Base-by-base conservation (phyloP, 2,888 invertebrate species). In the Lycophotia porphyrea region DNA sequence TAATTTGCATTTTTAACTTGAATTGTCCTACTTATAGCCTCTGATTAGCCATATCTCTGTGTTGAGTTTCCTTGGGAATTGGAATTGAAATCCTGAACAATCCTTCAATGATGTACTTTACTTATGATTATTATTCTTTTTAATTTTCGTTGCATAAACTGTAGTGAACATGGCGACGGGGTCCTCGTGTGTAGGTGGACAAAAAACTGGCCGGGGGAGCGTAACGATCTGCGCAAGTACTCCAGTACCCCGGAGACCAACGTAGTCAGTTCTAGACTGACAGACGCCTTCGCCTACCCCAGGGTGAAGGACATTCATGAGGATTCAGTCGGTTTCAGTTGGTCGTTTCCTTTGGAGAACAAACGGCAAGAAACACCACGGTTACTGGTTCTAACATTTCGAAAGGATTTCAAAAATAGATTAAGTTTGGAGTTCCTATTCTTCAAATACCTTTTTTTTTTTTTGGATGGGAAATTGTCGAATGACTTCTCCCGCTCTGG, bases 1-100 rank as follows among this genome's bases (percentile, higher is more conserved):
- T n/a, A 13, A 52, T 52, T 71, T 71, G 11, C 55, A 71, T 44
- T 18, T 52, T 55, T 55, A 21, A 31, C 15, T 24, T 70, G 18
- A 15, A 24, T 5, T 42, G 9, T 42, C n/a, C 52, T 13, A 72
- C 11, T 42, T 42, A 39, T 0, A 52, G n/a, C 15, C 11, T 34
- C 31, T 36, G 8, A 24, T n/a, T 60, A 9, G 18, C 3, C n/a
- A 15, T 15, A 4, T 8, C 8, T 18, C 5, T 11, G 2, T 11
- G 5, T 52, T 21, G 18, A 18, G 3, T 52, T 52, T 49, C 21
- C 0, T 31, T 21, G 1, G 8, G 18, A 18, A 36, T 0, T 5
- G 42, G 42, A 42, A 15, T 42, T 42, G 4, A 42, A 5, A 15
- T 15, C 27, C 8, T 24, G 2, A 49, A 71, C 15, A 71, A 70